phyloP scores from a whole-genome alignment of 2,797 vertebrate species.

The Falco concolor region DNA sequence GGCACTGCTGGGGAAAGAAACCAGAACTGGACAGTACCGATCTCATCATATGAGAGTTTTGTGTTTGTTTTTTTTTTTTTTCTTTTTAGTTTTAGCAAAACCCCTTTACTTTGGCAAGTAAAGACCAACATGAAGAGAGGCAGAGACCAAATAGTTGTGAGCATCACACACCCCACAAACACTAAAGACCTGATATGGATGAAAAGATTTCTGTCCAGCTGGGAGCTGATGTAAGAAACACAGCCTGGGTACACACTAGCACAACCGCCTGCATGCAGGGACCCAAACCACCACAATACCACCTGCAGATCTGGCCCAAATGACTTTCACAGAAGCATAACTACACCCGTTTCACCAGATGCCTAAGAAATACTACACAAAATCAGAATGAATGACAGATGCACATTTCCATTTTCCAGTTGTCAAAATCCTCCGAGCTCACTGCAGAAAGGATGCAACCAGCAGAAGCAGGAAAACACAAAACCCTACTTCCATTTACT shows the following conservation, averaged over 20 bases:
- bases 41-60: not conserved
- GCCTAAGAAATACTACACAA: not conserved
- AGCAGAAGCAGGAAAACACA: not conserved
- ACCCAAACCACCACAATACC: not conserved
- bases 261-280: fast-evolving
- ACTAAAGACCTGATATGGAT: not conserved
- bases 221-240: not conserved
- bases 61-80: too few relatives aligned
- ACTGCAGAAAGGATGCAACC: not conserved
- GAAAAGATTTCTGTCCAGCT: not conserved
- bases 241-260: fast-evolving
- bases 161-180: not conserved
- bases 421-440: not conserved
- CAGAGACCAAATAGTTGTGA: not conserved
- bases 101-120: not conserved
- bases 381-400: not conserved
- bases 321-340: not conserved
- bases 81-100: not conserved
- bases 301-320: not conserved
- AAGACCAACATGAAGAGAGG: not conserved
- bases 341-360: not conserved
- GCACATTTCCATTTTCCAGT: fast-evolving
- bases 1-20: not conserved
- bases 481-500: not conserved
- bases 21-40: not conserved